Conservation (phyloP, 2,113 vertebrate genomes). For the Thomomys bottae region DNA sequence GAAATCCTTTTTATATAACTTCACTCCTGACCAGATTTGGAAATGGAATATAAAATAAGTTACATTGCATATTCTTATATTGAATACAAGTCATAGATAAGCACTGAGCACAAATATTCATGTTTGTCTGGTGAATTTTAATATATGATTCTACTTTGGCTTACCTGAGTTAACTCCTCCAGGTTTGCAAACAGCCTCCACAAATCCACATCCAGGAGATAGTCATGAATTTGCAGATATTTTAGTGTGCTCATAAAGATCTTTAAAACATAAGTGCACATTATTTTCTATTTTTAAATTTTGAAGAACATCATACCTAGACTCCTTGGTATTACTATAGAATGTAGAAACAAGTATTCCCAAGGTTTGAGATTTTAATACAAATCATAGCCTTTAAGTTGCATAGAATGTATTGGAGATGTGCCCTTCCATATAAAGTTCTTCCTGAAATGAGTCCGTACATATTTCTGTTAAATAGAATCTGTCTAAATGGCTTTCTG, state of each 20-base stretch:
- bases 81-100: not conserved
- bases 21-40: not conserved
- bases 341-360: slow-evolving; percentile 5
- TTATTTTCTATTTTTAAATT: slow-evolving; percentile 61
- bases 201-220: slow-evolving; percentile 89
- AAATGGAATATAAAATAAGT: not conserved
- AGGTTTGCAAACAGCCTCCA: slow-evolving; percentile 94
- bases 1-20: not conserved
- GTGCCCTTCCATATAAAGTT: not conserved
- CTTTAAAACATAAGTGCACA: slow-evolving; percentile 80
- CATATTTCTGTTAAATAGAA: not conserved
- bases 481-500: not conserved
- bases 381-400: not conserved
- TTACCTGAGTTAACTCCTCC: slow-evolving; percentile 93
- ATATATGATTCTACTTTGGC: slow-evolving; percentile 36
- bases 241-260: slow-evolving; percentile 91
- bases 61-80: no score
- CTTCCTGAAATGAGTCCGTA: not conserved
- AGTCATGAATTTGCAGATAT: slow-evolving; percentile 88
- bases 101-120: not conserved
- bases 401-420: not conserved
- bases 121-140: not conserved
- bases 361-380: not conserved
- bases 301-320: slow-evolving; percentile 42
- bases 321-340: not conserved